Conservation (phyloP, 2,113 vertebrate species). For the Myocastor coypus region DNA sequence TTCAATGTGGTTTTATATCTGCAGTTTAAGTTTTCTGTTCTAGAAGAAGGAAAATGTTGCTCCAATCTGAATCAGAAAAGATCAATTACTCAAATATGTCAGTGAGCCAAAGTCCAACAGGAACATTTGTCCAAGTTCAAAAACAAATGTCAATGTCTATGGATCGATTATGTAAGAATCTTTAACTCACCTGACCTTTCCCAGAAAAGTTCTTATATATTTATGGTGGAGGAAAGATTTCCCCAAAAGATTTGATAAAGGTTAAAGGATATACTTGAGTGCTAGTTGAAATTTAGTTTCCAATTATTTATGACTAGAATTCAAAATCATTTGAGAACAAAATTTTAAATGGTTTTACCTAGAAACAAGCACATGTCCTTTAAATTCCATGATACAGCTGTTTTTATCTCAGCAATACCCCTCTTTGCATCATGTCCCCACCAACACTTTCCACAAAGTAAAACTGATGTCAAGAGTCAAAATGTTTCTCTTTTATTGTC, state of each 20-base stretch:
- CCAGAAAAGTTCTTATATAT: slow-evolving; percentile 72
- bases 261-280: slow-evolving; percentile 70
- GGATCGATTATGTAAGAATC: slow-evolving; percentile 70
- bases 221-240: slow-evolving; percentile 62
- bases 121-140: slow-evolving; percentile 78
- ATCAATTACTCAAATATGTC: slow-evolving; percentile 75
- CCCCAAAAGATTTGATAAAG: slow-evolving; percentile 70
- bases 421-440: too few species aligned
- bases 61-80: slow-evolving; percentile 44
- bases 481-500: too few species aligned
- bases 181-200: slow-evolving; percentile 75
- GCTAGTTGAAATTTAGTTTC: slow-evolving; percentile 65
- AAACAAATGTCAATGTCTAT: slow-evolving; percentile 79
- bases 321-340: slow-evolving; percentile 57
- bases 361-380: background rate
- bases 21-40: slow-evolving; percentile 27
- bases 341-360: background rate
- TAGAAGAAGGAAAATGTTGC: background rate
- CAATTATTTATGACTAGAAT: slow-evolving; percentile 68
- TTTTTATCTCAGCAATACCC: background rate
- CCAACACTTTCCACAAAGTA: background rate
- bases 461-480: background rate
- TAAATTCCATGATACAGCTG: background rate
- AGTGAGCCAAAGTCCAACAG: slow-evolving; percentile 24
- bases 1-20: background rate